Percentiles rank a stretch among this genome's conserved stretches.
Conservation (phyloP, 2,888 invertebrate species). For the Thymelicus lineola region DNA sequence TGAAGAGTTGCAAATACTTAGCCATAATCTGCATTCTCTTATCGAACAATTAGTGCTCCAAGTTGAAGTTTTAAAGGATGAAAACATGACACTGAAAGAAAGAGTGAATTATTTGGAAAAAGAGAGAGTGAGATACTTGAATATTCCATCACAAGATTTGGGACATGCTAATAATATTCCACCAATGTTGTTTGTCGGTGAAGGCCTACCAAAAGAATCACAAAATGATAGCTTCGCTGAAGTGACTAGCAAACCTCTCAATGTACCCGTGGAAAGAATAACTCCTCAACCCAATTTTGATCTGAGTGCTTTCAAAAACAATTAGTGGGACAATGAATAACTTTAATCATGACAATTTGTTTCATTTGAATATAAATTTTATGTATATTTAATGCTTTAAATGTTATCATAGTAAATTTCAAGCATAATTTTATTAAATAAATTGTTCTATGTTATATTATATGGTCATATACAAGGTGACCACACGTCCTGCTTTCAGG, state of each 20-base stretch:
- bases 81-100: constrained; percentile 85
- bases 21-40: constrained; percentile 83
- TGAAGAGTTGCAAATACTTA: constrained; percentile 88
- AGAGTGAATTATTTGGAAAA: constrained; percentile 84
- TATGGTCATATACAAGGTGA: too few relatives aligned
- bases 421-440: too few relatives aligned
- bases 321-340: constrained; percentile 43
- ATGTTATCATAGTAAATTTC: background rate
- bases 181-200: constrained; percentile 37
- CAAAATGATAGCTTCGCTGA: constrained; percentile 48
- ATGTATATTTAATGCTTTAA: background rate
- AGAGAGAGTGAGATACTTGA: constrained; percentile 77
- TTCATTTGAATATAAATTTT: too few relatives aligned
- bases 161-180: constrained; percentile 32
- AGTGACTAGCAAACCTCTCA: constrained; percentile 48
- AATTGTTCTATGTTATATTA: too few relatives aligned
- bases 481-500: too few relatives aligned
- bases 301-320: constrained; percentile 65
- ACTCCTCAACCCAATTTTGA: constrained; percentile 65
- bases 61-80: constrained; percentile 87
- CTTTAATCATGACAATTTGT: background rate
- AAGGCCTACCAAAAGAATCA: constrained; percentile 54
- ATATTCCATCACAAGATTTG: constrained; percentile 58
- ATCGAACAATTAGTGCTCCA: constrained; percentile 86
- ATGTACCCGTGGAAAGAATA: constrained; percentile 49